Evolutionary conservation across 2,888 invertebrate genomes (phyloP).

Genomic region (Eudemis profundana): DNA sequence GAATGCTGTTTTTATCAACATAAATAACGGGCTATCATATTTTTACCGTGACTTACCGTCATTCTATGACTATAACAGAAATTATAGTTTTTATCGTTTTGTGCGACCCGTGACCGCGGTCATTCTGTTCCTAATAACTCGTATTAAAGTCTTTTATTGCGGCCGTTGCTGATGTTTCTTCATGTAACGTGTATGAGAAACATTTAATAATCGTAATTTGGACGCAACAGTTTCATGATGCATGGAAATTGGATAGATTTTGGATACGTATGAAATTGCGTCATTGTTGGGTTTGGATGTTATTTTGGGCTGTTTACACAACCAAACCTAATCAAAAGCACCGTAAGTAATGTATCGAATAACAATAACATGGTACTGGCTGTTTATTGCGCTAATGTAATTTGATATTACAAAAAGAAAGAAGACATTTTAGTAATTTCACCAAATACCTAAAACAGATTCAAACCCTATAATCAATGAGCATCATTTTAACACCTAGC

Average conservation of each 20-base stretch:
- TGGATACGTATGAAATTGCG: constrained; percentile 7
- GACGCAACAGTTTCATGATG: constrained; percentile 1
- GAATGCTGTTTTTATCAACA: neutral
- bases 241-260: constrained; percentile 8
- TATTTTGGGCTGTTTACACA: neutral
- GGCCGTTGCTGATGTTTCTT: constrained; percentile 15
- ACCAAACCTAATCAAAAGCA: neutral
- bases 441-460: no score
- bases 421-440: no score
- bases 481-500: no score
- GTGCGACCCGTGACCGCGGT: constrained; percentile 27
- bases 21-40: neutral
- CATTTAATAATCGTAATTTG: constrained; percentile 14
- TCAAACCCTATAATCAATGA: no score
- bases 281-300: neutral
- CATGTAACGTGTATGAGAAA: constrained; percentile 13
- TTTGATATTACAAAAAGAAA: no score
- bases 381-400: no score
- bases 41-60: constrained; percentile 3
- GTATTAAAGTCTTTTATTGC: constrained; percentile 6
- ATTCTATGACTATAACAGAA: constrained; percentile 10
- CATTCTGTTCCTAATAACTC: constrained; percentile 25
- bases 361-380: no score
- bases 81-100: constrained; percentile 1
- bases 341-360: no score